A percentile compares a stretch with the other conserved stretches of the same genome.
Evolutionary conservation across 2,888 invertebrate genomes (phyloP).

Genomic region (Trissoscelio sp.): DNA sequence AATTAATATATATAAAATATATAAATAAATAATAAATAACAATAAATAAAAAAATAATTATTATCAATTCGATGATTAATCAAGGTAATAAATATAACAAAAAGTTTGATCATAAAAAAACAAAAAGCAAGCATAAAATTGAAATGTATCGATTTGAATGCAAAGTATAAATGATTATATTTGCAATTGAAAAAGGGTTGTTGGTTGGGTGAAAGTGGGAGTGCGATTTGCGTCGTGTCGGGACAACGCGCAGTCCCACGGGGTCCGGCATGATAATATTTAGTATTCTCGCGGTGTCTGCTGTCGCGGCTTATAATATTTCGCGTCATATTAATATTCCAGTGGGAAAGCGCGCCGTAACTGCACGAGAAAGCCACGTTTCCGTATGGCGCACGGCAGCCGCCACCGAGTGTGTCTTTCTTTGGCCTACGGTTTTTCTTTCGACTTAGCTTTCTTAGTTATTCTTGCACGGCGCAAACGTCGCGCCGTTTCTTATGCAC

Average conservation of each 20-base stretch:
- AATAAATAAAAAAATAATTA: no score
- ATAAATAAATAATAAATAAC: no score
- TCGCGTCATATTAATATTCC: constrained; percentile 83
- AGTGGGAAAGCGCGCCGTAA: constrained; percentile 76
- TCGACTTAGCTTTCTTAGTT: constrained; percentile 63
- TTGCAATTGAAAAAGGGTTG: constrained; percentile 24
- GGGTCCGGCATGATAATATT: constrained; percentile 78
- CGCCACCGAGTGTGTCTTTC: constrained; percentile 57
- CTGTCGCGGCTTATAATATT: constrained; percentile 83
- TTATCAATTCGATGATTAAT: no score
- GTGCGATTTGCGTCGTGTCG: constrained; percentile 41
- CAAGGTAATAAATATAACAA: no score
- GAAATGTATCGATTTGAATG: no score
- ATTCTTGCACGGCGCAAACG: constrained; percentile 52
- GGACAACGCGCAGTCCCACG: constrained; percentile 51
- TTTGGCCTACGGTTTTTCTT: constrained; percentile 59
- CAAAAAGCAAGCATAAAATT: no score
- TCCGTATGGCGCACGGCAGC: constrained; percentile 26
- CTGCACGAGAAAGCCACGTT: constrained; percentile 67
- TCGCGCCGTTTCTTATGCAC: constrained; percentile 53
- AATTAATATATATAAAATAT: no score
- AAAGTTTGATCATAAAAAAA: no score
- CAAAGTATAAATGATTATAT: constrained; percentile 28
- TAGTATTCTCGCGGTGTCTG: constrained; percentile 81
- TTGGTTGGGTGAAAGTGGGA: constrained; percentile 2